These are phyloP conservation scores for Alligator sinensis DNA, from an alignment of 2,113 vertebrate genomes.

Conservation along the genomic window DNA sequence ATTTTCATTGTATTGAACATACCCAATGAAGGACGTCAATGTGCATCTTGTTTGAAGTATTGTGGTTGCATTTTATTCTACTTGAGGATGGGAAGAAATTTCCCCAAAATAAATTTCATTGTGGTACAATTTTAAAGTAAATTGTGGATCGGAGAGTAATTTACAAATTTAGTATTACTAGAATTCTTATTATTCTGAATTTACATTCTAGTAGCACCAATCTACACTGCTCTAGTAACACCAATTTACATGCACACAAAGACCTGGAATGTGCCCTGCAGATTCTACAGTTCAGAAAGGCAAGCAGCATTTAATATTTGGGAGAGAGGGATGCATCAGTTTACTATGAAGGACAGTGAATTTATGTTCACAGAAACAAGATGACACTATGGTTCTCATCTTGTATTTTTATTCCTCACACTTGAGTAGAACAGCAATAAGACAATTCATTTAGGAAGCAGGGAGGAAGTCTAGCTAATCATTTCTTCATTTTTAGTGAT, in stretches of 20 bases:
- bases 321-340: neutral
- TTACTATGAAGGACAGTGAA: accelerated
- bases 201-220: neutral
- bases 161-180: neutral
- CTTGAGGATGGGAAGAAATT: neutral
- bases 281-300: neutral
- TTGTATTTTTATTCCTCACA: neutral
- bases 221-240: neutral
- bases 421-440: neutral
- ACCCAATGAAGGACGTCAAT: conserved; percentile 72
- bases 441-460: neutral
- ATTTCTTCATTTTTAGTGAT: neutral
- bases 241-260: neutral
- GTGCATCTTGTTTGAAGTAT: conserved; percentile 40
- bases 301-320: neutral
- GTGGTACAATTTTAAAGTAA: neutral
- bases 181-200: neutral
- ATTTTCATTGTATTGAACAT: conserved; percentile 51
- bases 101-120: neutral
- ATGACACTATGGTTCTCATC: accelerated
- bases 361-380: accelerated
- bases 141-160: neutral
- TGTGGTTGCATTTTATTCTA: conserved; percentile 5
- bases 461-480: neutral
- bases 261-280: accelerated